A percentile compares a stretch with the other conserved stretches of the same genome.
These are phyloP conservation scores for Malurus cyaneus DNA, from an alignment of 2,113 vertebrate genomes.

Conservation along the genomic window DNA sequence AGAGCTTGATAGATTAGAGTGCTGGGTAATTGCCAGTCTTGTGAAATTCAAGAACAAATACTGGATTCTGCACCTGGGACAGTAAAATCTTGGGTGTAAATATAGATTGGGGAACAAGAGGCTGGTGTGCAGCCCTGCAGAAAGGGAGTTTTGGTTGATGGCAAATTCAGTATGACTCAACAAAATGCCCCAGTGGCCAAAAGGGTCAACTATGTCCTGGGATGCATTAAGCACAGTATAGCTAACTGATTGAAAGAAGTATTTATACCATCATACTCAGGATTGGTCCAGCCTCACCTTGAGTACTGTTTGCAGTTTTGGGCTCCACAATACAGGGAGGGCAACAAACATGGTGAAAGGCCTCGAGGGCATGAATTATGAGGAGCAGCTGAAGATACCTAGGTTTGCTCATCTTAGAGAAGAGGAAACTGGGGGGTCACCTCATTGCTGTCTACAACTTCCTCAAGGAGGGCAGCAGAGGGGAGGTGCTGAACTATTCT, in stretches of 20 bases:
- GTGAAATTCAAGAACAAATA: not conserved
- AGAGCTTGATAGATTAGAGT: not conserved
- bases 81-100: not conserved
- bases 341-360: not conserved
- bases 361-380: not conserved
- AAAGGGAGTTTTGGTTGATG: not conserved
- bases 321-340: not conserved
- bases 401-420: not conserved
- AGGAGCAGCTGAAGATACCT: not conserved
- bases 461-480: not conserved
- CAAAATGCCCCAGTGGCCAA: not conserved
- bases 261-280: not conserved
- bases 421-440: not conserved
- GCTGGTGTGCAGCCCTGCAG: not conserved
- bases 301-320: not conserved
- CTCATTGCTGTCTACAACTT: not conserved
- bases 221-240: not conserved
- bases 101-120: not conserved
- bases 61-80: not conserved
- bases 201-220: not conserved
- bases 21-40: not conserved
- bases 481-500: not conserved
- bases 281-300: not conserved
- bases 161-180: not conserved
- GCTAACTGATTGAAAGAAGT: not conserved